Evolutionary conservation across 2,113 vertebrate genomes (phyloP).

Genomic region (Butorides virescens): DNA sequence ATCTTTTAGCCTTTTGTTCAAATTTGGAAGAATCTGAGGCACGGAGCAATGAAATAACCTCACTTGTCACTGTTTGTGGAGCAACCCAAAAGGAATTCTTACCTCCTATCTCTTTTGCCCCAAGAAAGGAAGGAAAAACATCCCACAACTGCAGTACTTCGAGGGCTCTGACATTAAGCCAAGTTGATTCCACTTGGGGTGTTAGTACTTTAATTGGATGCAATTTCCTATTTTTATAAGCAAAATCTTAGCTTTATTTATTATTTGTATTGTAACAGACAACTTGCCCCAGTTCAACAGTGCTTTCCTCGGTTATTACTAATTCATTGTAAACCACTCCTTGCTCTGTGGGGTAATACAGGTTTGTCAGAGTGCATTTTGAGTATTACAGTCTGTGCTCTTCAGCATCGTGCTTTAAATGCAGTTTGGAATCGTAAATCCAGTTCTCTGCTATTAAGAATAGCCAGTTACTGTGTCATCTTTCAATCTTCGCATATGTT

Average conservation of each 20-base stretch:
- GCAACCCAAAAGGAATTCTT: background rate
- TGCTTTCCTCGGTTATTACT: background rate
- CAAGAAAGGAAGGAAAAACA: background rate
- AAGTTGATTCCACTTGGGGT: background rate
- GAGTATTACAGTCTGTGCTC: background rate
- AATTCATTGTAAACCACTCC: background rate
- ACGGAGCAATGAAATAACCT: background rate
- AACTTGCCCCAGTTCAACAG: background rate
- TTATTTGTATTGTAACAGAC: background rate
- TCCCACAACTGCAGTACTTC: background rate
- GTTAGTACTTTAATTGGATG: background rate
- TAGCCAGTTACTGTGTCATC: background rate
- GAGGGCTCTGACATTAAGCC: background rate
- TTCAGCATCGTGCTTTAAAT: background rate
- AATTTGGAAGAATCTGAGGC: background rate
- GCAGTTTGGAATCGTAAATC: background rate
- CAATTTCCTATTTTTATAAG: background rate
- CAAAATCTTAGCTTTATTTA: background rate
- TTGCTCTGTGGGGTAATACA: background rate
- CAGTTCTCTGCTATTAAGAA: background rate
- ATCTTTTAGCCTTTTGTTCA: background rate
- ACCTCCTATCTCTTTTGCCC: background rate
- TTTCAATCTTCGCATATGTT: accelerated
- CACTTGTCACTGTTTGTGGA: background rate
- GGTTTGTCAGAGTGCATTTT: background rate